Evolutionary conservation across 2,113 vertebrate genomes (phyloP), one percentile per base, ranked within the genome.

Genomic region (Motacilla tschutschensis): DNA sequence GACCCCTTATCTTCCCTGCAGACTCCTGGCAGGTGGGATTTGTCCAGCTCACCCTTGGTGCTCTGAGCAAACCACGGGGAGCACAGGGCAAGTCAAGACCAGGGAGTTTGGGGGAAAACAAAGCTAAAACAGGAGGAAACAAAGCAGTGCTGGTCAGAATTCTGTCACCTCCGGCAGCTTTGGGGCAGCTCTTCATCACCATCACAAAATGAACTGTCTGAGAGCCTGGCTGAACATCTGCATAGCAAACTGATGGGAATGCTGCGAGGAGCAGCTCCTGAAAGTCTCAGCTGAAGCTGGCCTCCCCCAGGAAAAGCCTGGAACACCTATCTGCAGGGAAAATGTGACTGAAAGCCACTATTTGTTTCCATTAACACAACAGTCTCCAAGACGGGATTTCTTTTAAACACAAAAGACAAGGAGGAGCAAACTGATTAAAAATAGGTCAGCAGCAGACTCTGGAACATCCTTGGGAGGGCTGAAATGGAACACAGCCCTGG

Each of bases 371-470:
- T 55, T 36, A 92, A 73, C 71, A 74, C 28, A 57, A 64, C 66
- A 63, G 17, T 17, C 85, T 77, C 65, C 73, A 79, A 86, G 84
- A 54, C 1, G 6, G 75, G 67, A 88, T 51, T 85, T 40, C 78
- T 83, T 89, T 78, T 57, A 80, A 85, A 78, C 81, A 87, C 77
- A 58, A 93, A 93, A 92, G 87, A 69, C 75, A 59, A 67, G 75
- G 79, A 94, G 59, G 78, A 84, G 73, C 87, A 87, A 95, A 95
- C 67, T 79, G 88, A 94, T 94, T 91, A 94, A 83, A 94, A 95
- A 65, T 13, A 91, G 83, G 79, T 62, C 71, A 81, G 83, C 83
- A 64, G 86, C 79, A 25, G 66, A 77, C 35, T 15, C 53, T n/a
- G 69, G 43, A 85, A 53, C 48, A 94, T 63, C 88, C 72, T 63